phyloP scores from a whole-genome alignment of 2,888 invertebrate species.

The Tipula unca region DNA sequence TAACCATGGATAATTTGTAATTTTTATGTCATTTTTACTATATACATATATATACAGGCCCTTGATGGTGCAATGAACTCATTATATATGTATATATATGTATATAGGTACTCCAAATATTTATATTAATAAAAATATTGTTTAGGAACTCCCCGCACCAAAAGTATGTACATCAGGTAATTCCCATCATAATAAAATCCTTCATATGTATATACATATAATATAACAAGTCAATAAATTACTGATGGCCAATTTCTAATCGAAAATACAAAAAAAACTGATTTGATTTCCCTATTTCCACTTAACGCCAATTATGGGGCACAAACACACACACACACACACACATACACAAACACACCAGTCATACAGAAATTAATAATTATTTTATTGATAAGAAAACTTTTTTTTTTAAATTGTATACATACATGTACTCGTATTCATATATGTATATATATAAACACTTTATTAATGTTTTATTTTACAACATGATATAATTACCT shows the following conservation, averaged over 20 bases:
- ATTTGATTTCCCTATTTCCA: background rate
- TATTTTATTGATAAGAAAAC: background rate
- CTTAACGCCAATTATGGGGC: background rate
- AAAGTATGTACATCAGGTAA: background rate
- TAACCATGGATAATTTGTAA: too few species aligned
- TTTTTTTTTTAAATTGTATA: background rate
- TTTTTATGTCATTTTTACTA: background rate
- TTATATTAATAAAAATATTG: background rate
- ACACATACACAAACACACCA: background rate
- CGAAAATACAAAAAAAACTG: background rate
- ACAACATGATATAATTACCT: constrained; percentile 16
- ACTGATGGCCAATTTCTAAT: constrained; percentile 1
- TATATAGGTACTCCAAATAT: background rate
- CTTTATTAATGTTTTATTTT: background rate
- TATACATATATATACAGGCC: background rate
- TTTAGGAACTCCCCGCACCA: background rate
- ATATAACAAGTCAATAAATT: background rate
- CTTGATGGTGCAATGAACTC: background rate
- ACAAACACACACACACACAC: background rate
- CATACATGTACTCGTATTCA: background rate
- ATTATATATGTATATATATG: too few species aligned
- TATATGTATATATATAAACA: background rate
- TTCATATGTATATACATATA: background rate
- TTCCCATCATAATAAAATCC: background rate
- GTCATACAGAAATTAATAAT: constrained; percentile 2